phyloP scores from a whole-genome alignment of 2,888 invertebrate genomes.

The Drosophila nr. perissopoda region DNA sequence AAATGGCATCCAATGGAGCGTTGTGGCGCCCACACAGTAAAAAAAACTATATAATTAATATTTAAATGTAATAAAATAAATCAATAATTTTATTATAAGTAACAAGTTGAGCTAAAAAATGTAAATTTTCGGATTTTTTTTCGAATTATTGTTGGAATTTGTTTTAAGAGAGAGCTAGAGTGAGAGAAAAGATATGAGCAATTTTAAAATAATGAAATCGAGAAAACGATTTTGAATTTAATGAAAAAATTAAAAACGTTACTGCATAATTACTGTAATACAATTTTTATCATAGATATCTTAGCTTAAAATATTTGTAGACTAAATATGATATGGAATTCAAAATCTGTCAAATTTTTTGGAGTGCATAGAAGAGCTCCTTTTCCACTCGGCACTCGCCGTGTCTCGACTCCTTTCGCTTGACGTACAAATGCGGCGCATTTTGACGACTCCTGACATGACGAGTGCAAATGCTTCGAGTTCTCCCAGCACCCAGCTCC shows the following conservation, averaged over 20 bases:
- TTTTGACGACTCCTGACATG: conserved; percentile 79
- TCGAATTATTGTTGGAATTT: too few relatives aligned
- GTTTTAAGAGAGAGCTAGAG: too few relatives aligned
- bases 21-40: conserved; percentile 36
- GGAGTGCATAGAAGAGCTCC: neutral
- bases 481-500: neutral
- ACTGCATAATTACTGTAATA: neutral
- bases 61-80: neutral
- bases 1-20: conserved; percentile 64
- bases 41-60: neutral
- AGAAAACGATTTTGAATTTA: neutral
- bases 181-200: neutral
- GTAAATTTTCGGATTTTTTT: fast-evolving
- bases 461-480: conserved; percentile 67
- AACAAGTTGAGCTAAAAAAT: neutral
- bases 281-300: neutral
- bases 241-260: too few relatives aligned
- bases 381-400: conserved; percentile 2
- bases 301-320: neutral
- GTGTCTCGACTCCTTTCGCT: conserved; percentile 49
- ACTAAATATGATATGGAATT: neutral
- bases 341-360: neutral
- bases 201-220: too few relatives aligned
- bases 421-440: conserved; percentile 65
- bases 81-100: neutral